Evolutionary conservation across 2,113 vertebrate genomes (phyloP).

Genomic region (Nycticryphes semicollaris): DNA sequence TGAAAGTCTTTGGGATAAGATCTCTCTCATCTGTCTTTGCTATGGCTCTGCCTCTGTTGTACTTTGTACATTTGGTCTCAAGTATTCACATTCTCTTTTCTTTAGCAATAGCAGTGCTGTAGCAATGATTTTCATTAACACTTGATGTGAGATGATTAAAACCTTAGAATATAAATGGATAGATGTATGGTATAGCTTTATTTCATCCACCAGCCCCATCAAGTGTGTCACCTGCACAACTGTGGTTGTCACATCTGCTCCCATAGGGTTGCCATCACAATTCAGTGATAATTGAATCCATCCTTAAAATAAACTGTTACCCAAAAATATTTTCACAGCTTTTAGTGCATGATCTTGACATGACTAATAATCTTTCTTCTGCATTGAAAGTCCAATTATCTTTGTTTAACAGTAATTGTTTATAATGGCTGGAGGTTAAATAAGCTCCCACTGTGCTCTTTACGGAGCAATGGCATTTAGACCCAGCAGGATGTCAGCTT

Average conservation of each 20-base stretch:
- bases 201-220: slow-evolving; percentile 4
- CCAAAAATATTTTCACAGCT: slow-evolving; percentile 9
- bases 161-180: slow-evolving; percentile 15
- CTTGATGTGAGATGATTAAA: neutral
- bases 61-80: neutral
- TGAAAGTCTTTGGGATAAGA: neutral
- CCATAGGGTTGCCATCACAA: neutral
- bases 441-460: neutral
- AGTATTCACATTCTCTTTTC: neutral
- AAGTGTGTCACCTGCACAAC: neutral
- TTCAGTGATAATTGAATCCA: slow-evolving; percentile 43
- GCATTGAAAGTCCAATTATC: neutral
- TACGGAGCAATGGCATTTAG: neutral
- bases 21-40: neutral
- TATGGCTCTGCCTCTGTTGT: neutral
- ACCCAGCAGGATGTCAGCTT: neutral
- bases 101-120: neutral
- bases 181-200: neutral
- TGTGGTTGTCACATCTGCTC: neutral
- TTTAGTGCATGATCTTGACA: neutral
- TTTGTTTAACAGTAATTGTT: neutral
- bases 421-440: neutral
- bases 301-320: slow-evolving; percentile 4
- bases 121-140: neutral
- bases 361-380: neutral